Conservation (phyloP, 1,140 invertebrate genomes). For the Venturia canescens region DNA sequence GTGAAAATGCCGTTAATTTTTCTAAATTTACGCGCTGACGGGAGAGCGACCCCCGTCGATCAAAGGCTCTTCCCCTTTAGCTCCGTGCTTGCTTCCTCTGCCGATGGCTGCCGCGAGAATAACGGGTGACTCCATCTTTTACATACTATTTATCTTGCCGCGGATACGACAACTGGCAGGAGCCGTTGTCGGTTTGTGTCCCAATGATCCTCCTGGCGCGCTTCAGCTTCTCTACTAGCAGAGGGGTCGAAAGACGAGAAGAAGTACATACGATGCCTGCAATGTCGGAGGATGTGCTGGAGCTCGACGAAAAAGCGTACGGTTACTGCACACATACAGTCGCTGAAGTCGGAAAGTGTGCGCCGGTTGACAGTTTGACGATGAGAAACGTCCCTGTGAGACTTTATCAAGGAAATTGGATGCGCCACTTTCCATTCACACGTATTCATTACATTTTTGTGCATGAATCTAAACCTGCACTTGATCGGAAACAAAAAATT, state of each 20-base stretch:
- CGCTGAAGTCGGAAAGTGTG: constrained; percentile 25
- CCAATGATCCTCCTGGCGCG: background rate
- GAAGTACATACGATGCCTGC: background rate
- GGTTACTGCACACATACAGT: constrained; percentile 43
- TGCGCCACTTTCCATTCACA: constrained; percentile 71
- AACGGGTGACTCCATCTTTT: constrained; percentile 62
- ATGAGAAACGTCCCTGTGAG: constrained; percentile 63
- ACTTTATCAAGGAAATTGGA: constrained; percentile 76
- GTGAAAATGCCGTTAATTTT: constrained; percentile 47
- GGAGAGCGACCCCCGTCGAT: constrained; percentile 55
- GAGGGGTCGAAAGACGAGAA: constrained; percentile 47
- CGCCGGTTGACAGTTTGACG: background rate
- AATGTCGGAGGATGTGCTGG: constrained; percentile 35
- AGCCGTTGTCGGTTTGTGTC: background rate
- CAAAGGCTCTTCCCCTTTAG: background rate
- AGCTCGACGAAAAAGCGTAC: constrained; percentile 56
- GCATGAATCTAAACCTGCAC: background rate
- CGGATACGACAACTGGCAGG: constrained; percentile 51
- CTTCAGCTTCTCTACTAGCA: background rate
- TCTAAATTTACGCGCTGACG: constrained; percentile 50
- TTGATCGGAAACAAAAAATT: constrained; percentile 13
- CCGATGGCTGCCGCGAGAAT: constrained; percentile 41
- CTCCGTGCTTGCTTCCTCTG: background rate
- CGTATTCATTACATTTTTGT: constrained; percentile 30
- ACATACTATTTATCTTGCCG: constrained; percentile 71